phyloP scores from a whole-genome alignment of 2,113 vertebrate genomes.

The Calidris pygmaea region DNA sequence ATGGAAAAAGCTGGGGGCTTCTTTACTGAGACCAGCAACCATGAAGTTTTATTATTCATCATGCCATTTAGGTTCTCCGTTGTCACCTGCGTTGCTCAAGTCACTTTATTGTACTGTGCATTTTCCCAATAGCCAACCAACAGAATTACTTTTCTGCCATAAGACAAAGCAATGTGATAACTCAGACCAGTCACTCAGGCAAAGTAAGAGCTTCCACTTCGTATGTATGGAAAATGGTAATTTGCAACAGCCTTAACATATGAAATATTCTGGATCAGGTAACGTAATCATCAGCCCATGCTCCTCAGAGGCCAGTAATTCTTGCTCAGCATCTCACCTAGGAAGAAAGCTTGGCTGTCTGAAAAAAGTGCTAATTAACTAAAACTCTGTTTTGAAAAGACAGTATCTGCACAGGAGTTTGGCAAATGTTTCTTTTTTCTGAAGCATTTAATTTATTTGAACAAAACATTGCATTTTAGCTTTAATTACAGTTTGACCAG shows the following conservation, averaged over 20 bases:
- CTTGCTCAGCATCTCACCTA: not conserved
- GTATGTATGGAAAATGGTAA: not conserved
- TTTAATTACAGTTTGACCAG: slow-evolving; percentile 19
- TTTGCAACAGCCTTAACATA: not conserved
- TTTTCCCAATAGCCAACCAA: not conserved
- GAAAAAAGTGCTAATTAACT: not conserved
- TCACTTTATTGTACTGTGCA: not conserved
- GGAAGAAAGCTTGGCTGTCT: not conserved
- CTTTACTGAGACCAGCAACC: not conserved
- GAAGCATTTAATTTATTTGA: slow-evolving; percentile 1
- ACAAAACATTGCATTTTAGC: not conserved
- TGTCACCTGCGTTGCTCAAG: not conserved
- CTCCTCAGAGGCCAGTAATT: not conserved
- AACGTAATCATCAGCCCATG: not conserved
- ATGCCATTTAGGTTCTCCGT: not conserved
- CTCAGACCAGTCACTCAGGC: not conserved
- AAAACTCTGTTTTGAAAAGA: not conserved
- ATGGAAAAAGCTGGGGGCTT: not conserved
- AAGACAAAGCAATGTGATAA: not conserved
- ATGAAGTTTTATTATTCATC: not conserved
- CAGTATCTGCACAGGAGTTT: not conserved
- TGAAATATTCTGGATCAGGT: not conserved
- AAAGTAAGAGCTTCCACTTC: not conserved
- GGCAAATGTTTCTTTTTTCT: not conserved
- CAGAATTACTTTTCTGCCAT: not conserved